Percentiles rank a stretch among this genome's conserved stretches.
phyloP scores from a whole-genome alignment of 2,113 vertebrate species.

The Misgurnus mizolepis region DNA sequence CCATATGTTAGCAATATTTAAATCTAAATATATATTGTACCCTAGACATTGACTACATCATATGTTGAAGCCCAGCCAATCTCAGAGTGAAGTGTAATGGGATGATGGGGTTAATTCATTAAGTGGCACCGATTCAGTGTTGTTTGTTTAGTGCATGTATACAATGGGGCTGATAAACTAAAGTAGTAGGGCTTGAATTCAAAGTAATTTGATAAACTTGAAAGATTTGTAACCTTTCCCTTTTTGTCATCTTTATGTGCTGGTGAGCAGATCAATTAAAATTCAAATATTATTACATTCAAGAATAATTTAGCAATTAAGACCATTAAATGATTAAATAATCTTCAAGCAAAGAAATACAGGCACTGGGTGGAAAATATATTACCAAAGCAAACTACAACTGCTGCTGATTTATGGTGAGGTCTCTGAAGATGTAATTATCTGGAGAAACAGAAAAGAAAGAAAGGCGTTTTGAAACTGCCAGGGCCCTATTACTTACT shows the following conservation, averaged over 20 bases:
- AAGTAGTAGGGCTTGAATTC: conserved; percentile 58
- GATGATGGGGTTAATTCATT: conserved; percentile 53
- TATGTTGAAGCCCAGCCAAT: conserved; percentile 39
- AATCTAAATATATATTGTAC: no score
- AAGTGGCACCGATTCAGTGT: conserved; percentile 40
- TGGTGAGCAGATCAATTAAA: background rate
- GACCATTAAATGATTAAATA: no score
- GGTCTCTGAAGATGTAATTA: conserved; percentile 22
- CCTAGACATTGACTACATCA: conserved; percentile 13
- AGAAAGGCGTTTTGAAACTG: conserved; percentile 10
- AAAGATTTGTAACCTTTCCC: conserved; percentile 16
- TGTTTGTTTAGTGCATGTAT: conserved; percentile 29
- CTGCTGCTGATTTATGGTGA: background rate
- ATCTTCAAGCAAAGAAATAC: background rate
- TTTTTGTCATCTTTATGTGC: background rate
- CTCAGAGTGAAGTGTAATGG: conserved; percentile 38
- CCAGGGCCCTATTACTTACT: conserved; percentile 35
- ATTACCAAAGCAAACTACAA: background rate
- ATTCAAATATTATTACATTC: background rate
- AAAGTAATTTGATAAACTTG: conserved; percentile 38
- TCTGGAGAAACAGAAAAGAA: background rate
- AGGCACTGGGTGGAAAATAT: background rate
- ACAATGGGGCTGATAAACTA: conserved; percentile 54
- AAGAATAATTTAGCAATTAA: no score
- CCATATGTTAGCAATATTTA: background rate